Evolutionary conservation across 2,113 vertebrate genomes (phyloP).

Genomic region (Dendrocopos noguchii): DNA sequence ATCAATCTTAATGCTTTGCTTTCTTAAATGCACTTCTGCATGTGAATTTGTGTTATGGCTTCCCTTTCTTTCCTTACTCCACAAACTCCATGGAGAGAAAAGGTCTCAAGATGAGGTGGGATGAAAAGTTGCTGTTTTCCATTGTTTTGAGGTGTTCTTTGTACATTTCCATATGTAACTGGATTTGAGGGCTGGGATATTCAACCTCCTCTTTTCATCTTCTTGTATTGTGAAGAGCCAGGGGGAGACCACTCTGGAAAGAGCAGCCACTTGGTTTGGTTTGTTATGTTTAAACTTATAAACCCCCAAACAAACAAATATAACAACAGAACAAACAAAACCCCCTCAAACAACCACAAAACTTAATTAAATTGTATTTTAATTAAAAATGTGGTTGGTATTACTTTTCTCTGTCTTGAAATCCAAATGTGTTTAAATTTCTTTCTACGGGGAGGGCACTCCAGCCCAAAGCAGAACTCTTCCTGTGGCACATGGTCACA

Average conservation of each 20-base stretch:
- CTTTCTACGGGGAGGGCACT: background rate
- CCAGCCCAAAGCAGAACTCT: background rate
- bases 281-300: background rate
- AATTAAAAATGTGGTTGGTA: background rate
- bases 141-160: background rate
- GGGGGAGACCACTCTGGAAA: background rate
- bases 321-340: no score
- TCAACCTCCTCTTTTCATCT: background rate
- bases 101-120: background rate
- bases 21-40: background rate
- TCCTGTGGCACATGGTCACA: background rate
- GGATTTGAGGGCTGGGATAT: background rate
- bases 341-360: background rate
- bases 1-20: slow-evolving; percentile 56
- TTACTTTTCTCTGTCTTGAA: background rate
- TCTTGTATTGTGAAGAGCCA: background rate
- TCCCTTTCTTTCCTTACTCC: background rate
- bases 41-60: background rate
- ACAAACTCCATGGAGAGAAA: fast-evolving
- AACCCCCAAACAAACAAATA: background rate
- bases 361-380: background rate
- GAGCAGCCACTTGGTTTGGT: background rate
- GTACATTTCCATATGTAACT: background rate
- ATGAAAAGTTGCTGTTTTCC: background rate
- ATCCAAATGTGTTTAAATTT: background rate